These are phyloP conservation scores for Emesis russula DNA, from an alignment of 2,888 invertebrate species.

Conservation along the genomic window DNA sequence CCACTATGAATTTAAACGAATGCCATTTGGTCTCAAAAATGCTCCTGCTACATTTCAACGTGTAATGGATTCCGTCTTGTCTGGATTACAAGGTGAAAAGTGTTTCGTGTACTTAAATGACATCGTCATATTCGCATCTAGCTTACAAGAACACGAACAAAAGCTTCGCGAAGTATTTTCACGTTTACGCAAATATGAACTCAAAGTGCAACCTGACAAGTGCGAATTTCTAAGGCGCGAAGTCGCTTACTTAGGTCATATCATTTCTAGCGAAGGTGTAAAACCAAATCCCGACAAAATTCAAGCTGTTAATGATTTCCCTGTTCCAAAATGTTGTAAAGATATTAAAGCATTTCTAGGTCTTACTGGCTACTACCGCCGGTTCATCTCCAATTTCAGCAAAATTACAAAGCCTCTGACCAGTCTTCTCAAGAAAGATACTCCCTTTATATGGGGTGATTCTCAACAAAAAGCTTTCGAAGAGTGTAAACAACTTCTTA, in stretches of 20 bases:
- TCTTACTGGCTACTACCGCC: constrained; percentile 88
- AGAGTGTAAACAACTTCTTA: constrained; percentile 80
- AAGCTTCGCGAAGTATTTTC: constrained; percentile 88
- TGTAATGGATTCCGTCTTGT: neutral
- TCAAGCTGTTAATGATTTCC: constrained; percentile 84
- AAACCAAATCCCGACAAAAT: constrained; percentile 90
- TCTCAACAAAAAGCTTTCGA: constrained; percentile 84
- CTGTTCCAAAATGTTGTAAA: constrained; percentile 87
- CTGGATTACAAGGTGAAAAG: neutral
- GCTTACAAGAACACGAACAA: constrained; percentile 89
- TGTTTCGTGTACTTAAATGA: neutral
- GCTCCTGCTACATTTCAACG: neutral
- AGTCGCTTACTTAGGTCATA: constrained; percentile 91
- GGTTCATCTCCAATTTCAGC: constrained; percentile 86
- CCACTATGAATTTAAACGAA: no score
- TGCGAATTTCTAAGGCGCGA: constrained; percentile 89
- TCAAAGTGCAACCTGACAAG: constrained; percentile 89
- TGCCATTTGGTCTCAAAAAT: no score
- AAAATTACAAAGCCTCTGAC: constrained; percentile 89
- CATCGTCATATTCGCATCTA: constrained; percentile 86
- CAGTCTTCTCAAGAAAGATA: constrained; percentile 85
- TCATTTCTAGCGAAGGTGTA: constrained; percentile 90
- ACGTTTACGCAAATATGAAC: constrained; percentile 74
- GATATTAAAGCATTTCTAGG: constrained; percentile 90
- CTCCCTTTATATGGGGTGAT: constrained; percentile 72